Percentiles rank a stretch among this genome's conserved stretches.
These are phyloP conservation scores for Sebastes kiyomatsui DNA, from an alignment of 2,797 vertebrate genomes.

Conservation along the genomic window DNA sequence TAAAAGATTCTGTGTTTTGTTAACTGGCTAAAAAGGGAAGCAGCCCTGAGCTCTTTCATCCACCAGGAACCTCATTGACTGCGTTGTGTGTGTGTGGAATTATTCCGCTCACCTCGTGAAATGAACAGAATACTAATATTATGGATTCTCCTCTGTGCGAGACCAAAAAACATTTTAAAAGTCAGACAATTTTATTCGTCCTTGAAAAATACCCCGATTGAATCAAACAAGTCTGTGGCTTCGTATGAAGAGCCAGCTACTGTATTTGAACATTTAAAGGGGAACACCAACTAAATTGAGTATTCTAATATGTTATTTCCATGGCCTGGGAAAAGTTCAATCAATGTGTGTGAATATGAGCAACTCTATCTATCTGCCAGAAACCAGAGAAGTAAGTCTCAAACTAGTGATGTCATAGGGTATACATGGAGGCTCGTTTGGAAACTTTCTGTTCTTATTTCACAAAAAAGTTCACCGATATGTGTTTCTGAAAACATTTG, in stretches of 20 bases:
- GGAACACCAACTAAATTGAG: neutral
- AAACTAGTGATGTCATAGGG: neutral
- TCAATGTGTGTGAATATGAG: neutral
- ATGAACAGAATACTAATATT: neutral
- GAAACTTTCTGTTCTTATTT: no score
- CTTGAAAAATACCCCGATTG: neutral
- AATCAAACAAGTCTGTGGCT: neutral
- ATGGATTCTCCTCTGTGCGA: neutral
- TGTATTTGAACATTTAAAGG: neutral
- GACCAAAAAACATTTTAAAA: neutral
- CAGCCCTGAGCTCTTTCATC: constrained; percentile 19
- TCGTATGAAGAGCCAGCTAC: neutral
- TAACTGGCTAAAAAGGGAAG: constrained; percentile 66
- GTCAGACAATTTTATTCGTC: neutral
- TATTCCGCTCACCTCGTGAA: neutral
- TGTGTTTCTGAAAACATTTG: no score
- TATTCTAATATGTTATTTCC: neutral
- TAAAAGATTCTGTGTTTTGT: constrained; percentile 56
- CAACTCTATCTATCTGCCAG: neutral
- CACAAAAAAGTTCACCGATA: no score
- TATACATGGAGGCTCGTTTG: neutral
- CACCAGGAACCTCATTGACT: constrained; percentile 6
- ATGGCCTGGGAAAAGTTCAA: neutral
- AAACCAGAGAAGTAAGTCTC: no score
- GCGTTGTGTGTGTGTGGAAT: neutral